These are phyloP conservation scores for Anthoscopus minutus DNA, from an alignment of 2,113 vertebrate species.

Conservation along the genomic window DNA sequence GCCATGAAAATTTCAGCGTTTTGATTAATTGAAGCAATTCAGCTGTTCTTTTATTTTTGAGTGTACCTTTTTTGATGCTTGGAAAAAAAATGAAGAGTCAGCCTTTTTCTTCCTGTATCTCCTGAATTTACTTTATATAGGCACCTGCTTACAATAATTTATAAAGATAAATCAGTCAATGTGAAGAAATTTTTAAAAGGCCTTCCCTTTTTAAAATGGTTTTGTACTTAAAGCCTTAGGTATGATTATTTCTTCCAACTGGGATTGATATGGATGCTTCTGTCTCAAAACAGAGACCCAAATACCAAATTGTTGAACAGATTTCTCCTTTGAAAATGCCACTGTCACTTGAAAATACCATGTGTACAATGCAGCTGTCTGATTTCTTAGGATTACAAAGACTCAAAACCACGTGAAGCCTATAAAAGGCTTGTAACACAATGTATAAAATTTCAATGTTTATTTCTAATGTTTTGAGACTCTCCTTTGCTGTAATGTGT, in stretches of 20 bases:
- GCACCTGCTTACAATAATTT: neutral
- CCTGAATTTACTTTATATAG: neutral
- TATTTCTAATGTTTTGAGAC: conserved; percentile 38
- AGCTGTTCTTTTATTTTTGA: neutral
- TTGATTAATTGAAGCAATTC: neutral
- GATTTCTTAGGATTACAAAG: conserved; percentile 19
- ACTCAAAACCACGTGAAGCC: neutral
- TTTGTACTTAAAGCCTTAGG: neutral
- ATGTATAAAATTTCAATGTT: neutral
- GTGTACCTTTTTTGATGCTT: neutral
- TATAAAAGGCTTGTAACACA: neutral
- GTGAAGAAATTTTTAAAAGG: neutral
- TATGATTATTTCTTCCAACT: neutral
- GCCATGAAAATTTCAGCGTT: neutral
- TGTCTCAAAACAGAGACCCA: neutral
- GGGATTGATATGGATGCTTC: neutral
- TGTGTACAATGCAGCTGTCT: conserved; percentile 28
- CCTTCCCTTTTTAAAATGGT: neutral
- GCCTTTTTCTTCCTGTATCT: neutral
- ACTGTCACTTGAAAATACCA: conserved; percentile 21
- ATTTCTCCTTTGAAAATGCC: conserved; percentile 24
- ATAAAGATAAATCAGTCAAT: neutral
- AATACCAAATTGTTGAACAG: conserved; percentile 16
- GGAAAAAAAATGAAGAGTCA: neutral
- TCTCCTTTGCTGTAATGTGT: neutral